A percentile compares a stretch with the other conserved stretches of the same genome.
Evolutionary conservation across 2,888 invertebrate genomes (phyloP).

Genomic region (Spatulosminthurus flaviceps): DNA sequence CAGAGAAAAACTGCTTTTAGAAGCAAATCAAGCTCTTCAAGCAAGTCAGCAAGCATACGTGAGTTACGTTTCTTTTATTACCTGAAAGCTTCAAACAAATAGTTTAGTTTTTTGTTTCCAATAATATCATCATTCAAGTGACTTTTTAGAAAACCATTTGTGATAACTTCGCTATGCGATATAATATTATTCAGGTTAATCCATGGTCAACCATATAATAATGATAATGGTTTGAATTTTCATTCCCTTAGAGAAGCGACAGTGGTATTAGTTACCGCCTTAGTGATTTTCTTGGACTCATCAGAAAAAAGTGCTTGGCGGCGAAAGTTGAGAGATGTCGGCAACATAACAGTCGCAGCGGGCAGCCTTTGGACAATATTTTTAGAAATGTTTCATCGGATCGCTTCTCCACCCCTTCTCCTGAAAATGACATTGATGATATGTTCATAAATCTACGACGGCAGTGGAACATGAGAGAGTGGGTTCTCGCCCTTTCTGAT

Average conservation of each 20-base stretch:
- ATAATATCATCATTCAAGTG: no score
- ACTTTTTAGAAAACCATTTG: no score
- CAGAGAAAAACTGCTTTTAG: conserved; percentile 9
- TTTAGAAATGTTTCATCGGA: conserved; percentile 38
- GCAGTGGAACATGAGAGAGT: background rate
- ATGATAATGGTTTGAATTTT: background rate
- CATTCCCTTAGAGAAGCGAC: background rate
- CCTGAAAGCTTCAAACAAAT: no score
- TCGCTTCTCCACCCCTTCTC: conserved; percentile 12
- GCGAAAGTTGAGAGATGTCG: conserved; percentile 26
- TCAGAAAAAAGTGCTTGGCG: background rate
- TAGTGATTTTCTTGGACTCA: conserved; percentile 26
- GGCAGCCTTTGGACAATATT: conserved; percentile 23
- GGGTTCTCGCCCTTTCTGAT: conserved; percentile 28
- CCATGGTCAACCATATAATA: no score
- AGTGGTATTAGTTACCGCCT: conserved; percentile 7
- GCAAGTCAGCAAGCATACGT: background rate
- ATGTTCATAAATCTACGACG: background rate
- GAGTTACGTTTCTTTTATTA: background rate
- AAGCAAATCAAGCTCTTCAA: background rate
- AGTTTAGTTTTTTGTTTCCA: no score
- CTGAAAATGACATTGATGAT: background rate
- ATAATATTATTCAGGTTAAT: no score
- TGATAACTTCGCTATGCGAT: no score
- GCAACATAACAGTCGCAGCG: conserved; percentile 19